phyloP scores from a whole-genome alignment of 2,888 invertebrate genomes.

The Athrips mouffetella region DNA sequence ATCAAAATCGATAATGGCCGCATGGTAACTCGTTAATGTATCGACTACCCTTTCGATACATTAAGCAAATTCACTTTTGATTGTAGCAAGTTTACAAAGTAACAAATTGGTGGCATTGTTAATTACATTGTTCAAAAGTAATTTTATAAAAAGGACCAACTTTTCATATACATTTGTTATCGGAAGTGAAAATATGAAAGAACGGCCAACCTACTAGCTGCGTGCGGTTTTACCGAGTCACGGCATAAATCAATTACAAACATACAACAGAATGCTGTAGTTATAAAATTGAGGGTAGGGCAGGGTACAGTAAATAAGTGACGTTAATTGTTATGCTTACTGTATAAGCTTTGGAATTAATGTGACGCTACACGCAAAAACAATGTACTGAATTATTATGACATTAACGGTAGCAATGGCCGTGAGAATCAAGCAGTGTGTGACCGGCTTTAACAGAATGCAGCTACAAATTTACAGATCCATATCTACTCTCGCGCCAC shows the following conservation, averaged over 20 bases:
- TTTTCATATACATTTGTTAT: conserved; percentile 4
- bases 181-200: background rate
- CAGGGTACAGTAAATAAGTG: background rate
- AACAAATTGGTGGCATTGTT: no score
- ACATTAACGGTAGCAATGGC: conserved; percentile 7
- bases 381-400: conserved; percentile 7
- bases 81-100: no score
- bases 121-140: no score
- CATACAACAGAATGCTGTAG: background rate
- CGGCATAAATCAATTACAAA: conserved; percentile 10
- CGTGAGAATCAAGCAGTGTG: conserved; percentile 24
- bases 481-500: conserved; percentile 47
- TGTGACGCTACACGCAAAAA: conserved; percentile 10
- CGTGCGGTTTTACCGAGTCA: conserved; percentile 7
- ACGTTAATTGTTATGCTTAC: conserved; percentile 11
- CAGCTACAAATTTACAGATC: conserved; percentile 35
- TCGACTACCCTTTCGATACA: no score
- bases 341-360: conserved; percentile 8
- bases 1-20: no score
- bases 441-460: conserved; percentile 33
- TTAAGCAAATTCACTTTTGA: no score
- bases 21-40: no score
- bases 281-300: background rate
- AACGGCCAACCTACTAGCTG: no score
- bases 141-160: background rate